Evolutionary conservation across 1,140 invertebrate genomes (phyloP).

Genomic region (Panulirus ornatus): DNA sequence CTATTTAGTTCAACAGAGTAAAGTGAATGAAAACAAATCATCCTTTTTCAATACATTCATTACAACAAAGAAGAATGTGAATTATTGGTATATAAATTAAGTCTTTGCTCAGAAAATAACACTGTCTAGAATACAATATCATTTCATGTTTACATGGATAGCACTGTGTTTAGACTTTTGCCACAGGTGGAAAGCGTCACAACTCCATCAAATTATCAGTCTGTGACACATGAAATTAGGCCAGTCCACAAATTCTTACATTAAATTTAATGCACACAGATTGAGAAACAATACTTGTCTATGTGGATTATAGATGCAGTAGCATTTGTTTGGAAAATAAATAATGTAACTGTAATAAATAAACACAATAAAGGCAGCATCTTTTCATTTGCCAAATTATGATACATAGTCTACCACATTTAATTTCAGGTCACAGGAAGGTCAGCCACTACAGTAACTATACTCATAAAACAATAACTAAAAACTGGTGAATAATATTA

Average conservation of each 20-base stretch:
- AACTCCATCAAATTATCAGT: background rate
- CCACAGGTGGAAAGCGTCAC: background rate
- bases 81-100: conserved; percentile 37
- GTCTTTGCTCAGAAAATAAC: conserved; percentile 42
- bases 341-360: background rate
- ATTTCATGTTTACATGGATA: conserved; percentile 17
- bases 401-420: background rate
- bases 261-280: conserved; percentile 10
- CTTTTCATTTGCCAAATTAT: background rate
- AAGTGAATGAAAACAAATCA: conserved; percentile 4
- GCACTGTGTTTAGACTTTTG: background rate
- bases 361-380: background rate
- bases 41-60: conserved; percentile 41
- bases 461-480: background rate
- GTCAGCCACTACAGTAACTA: conserved; percentile 3
- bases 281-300: background rate
- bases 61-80: conserved; percentile 44
- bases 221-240: background rate
- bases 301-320: background rate
- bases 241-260: conserved; percentile 18
- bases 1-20: background rate
- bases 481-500: background rate
- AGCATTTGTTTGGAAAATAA: background rate
- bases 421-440: conserved; percentile 6
- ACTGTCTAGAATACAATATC: conserved; percentile 29